phyloP scores from a whole-genome alignment of 2,113 vertebrate genomes.

The Oostethus manadensis region DNA sequence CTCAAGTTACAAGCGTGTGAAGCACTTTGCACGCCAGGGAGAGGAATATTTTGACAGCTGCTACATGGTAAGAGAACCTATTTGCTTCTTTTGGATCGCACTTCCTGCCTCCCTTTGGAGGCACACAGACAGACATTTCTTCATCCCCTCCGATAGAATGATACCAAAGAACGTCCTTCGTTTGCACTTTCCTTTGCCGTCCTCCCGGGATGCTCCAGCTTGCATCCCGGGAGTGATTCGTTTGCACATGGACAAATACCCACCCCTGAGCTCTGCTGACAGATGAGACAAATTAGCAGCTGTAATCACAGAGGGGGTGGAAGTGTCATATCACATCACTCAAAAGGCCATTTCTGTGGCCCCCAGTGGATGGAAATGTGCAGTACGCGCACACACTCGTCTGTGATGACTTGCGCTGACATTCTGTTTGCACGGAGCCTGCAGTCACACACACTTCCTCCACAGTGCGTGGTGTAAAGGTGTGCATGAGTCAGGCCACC shows the following conservation, averaged over 20 bases:
- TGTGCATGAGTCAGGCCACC: neutral
- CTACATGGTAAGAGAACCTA: neutral
- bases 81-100: neutral
- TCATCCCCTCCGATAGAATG: neutral
- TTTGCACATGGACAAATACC: constrained; percentile 42
- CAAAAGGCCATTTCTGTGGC: constrained; percentile 6
- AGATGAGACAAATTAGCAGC: constrained; percentile 60
- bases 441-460: neutral
- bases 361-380: constrained; percentile 1
- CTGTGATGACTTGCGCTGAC: neutral
- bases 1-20: neutral
- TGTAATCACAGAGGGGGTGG: constrained; percentile 50
- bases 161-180: neutral
- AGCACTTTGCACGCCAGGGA: neutral
- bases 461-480: neutral
- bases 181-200: neutral
- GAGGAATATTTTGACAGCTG: constrained; percentile 1
- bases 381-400: neutral
- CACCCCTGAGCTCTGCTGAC: constrained; percentile 45
- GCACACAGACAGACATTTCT: neutral
- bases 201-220: constrained; percentile 32
- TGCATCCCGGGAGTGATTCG: constrained; percentile 30
- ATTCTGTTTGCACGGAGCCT: neutral
- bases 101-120: neutral
- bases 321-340: constrained; percentile 51